Percentiles rank a stretch among this genome's conserved stretches.
Evolutionary conservation across 2,888 invertebrate genomes (phyloP).

Genomic region (Drosophila stalkeri): DNA sequence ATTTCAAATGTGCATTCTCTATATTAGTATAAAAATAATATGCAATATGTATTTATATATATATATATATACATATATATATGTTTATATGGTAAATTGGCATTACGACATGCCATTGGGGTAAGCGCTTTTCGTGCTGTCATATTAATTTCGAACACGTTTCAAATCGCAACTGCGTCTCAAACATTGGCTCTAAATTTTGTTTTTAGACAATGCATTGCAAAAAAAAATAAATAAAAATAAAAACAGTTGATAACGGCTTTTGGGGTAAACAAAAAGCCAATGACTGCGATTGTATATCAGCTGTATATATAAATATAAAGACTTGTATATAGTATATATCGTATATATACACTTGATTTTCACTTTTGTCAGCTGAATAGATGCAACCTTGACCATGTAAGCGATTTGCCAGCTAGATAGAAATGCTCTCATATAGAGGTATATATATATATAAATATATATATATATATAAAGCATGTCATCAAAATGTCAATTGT

Average conservation of each 20-base stretch:
- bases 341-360: slow-evolving; percentile 11
- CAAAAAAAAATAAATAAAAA: neutral
- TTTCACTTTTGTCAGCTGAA: slow-evolving; percentile 59
- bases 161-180: slow-evolving; percentile 31
- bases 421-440: slow-evolving; percentile 15
- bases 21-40: slow-evolving; percentile 9
- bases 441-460: neutral
- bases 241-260: slow-evolving; percentile 54
- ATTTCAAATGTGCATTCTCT: slow-evolving; percentile 42
- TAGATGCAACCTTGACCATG: slow-evolving; percentile 51
- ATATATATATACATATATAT: neutral
- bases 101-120: slow-evolving; percentile 25
- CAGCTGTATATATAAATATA: neutral
- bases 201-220: slow-evolving; percentile 45
- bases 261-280: slow-evolving; percentile 40
- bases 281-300: slow-evolving; percentile 47
- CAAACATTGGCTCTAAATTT: slow-evolving; percentile 45
- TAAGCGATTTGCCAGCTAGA: slow-evolving; percentile 16
- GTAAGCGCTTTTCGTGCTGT: slow-evolving; percentile 44
- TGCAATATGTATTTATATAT: too few species aligned
- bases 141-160: slow-evolving; percentile 60
- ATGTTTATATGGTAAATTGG: slow-evolving; percentile 19
- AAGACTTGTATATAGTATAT: slow-evolving; percentile 1
- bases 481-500: slow-evolving; percentile 14
- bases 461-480: neutral